Base-by-base conservation (phyloP, 2,113 vertebrate genomes). In the Caracal caracal region DNA sequence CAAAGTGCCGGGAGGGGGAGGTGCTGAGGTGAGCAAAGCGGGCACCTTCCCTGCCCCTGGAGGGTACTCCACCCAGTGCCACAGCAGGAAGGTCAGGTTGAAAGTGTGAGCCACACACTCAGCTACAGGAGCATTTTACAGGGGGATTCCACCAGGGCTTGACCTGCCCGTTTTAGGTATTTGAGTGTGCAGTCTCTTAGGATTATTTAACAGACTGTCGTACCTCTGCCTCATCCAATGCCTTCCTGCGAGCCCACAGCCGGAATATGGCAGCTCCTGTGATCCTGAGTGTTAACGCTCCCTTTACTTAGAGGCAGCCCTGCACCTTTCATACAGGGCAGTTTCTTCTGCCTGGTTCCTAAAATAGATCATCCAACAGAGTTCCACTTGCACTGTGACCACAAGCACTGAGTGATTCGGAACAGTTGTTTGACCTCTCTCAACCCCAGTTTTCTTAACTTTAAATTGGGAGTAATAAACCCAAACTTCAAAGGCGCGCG, bases 221-320 rank as follows among this genome's bases (percentile, higher is more conserved):
- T 0, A 2, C 8, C 6, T 6, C 16, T 53, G 3, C 12, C 47
- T 16, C 37, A 2, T 5, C 11, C 33, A 28, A 0, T 0, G 1
- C 2, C 37, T 47, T n/a, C 61, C 70, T 6, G 0, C 1, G 26
- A 33, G 9, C 35, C 30, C 0, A 2, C 0, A 1, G 20, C 4
- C 1, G 3, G 10, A 26, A 33, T n/a, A 33, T 6, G 22, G 6
- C 56, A 40, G 26, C 35, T n/a, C 26, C 7, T 5, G 4, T 30
- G 17, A 37, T 49, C 13, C 37, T 51, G 6, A 2, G 5, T 4
- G 3, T 24, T 35, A 6, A 17, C 8, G 0, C 10, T 2, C 11
- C 3, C 2, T 26, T 28, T 26, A 5, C n/a, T 53, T 20, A 28
- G 20, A 17, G 12, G 6, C 5, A 10, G n/a, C n/a, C 5, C 19